Percentiles rank a stretch among this genome's conserved stretches.
Conservation (phyloP, 2,113 vertebrate species). For the Protobothrops flavoviridis region DNA sequence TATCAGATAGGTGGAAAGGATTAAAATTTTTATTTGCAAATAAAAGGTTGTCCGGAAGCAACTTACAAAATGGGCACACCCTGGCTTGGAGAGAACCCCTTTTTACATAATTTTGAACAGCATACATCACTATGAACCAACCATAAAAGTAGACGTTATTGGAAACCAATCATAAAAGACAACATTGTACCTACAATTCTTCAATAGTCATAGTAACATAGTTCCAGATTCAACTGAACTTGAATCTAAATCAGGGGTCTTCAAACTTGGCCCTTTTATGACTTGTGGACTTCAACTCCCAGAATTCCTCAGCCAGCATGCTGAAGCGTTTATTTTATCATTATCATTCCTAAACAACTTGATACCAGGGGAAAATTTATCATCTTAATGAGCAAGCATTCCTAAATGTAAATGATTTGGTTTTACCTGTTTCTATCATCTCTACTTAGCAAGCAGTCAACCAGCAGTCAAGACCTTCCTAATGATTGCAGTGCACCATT, state of each 20-base stretch:
- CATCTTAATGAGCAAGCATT: neutral
- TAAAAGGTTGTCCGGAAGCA: neutral
- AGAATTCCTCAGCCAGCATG: no score
- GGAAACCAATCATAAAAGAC: neutral
- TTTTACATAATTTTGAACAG: neutral
- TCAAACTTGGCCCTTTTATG: no score
- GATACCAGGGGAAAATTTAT: neutral
- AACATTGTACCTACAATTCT: neutral
- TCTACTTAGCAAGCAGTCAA: neutral
- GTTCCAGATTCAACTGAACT: neutral
- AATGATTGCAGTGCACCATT: neutral
- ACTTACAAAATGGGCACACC: neutral
- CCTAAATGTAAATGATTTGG: neutral
- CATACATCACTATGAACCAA: no score
- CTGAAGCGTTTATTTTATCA: neutral
- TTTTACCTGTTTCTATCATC: neutral
- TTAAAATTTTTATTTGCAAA: neutral
- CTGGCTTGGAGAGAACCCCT: neutral
- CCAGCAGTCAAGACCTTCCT: neutral
- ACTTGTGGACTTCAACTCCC: no score
- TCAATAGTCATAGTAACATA: neutral
- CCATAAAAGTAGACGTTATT: neutral
- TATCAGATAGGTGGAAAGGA: neutral
- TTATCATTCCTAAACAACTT: neutral
- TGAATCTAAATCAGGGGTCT: neutral